Evolutionary conservation across 2,797 vertebrate genomes (phyloP).

Genomic region (Molossus alvarezi): DNA sequence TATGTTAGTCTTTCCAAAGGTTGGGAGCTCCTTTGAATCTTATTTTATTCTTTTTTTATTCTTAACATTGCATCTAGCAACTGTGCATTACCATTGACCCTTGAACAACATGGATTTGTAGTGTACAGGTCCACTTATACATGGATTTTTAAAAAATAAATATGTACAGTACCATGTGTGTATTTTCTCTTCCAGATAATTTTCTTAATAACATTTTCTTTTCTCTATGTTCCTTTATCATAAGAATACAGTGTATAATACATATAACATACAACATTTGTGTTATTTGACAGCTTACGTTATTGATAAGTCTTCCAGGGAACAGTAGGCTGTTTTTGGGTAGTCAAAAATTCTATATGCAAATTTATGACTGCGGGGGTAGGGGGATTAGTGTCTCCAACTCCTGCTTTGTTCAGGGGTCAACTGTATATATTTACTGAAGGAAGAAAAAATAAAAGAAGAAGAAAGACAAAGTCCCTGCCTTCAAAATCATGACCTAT

Average conservation of each 20-base stretch:
- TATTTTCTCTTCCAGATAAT: background rate
- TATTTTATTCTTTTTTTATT: background rate
- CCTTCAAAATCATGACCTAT: background rate
- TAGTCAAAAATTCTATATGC: background rate
- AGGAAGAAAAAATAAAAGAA: slow-evolving; percentile 19
- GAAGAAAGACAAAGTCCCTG: background rate
- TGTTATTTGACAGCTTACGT: background rate
- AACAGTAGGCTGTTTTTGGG: background rate
- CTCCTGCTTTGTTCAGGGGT: background rate
- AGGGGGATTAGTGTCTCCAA: background rate
- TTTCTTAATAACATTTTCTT: background rate
- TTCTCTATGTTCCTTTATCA: background rate
- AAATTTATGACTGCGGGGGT: background rate
- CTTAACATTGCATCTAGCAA: background rate
- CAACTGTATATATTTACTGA: background rate
- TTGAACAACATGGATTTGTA: background rate
- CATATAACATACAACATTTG: background rate
- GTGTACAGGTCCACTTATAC: background rate
- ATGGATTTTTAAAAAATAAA: background rate
- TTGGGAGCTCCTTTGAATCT: background rate
- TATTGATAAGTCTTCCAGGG: background rate
- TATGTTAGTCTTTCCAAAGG: background rate
- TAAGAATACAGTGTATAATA: background rate
- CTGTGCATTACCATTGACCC: background rate
- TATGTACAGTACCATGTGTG: background rate